Evolutionary conservation across 2,113 vertebrate species (phyloP).

Genomic region (Hystrix brachyura): DNA sequence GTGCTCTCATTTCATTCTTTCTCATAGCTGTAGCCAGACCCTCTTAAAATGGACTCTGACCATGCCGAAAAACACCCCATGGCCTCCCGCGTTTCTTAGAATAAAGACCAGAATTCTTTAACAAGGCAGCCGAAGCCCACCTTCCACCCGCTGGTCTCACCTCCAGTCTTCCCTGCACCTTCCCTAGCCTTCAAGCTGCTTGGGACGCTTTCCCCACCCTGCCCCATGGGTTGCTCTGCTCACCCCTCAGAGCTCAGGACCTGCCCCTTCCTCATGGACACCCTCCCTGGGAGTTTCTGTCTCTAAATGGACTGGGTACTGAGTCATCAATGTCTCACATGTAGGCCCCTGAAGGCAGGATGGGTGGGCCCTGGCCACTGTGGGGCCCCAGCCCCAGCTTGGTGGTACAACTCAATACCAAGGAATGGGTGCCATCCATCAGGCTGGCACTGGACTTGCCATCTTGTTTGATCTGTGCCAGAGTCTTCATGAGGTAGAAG

Average conservation of each 20-base stretch:
- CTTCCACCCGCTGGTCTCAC: not conserved
- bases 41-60: not conserved
- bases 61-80: not conserved
- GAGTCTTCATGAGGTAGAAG: not conserved
- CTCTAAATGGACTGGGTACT: not conserved
- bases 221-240: not conserved
- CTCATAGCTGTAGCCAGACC: not conserved
- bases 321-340: not conserved
- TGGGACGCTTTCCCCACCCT: not conserved
- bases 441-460: fast-evolving
- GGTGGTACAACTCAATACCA: not conserved
- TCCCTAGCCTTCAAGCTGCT: not conserved
- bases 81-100: not conserved
- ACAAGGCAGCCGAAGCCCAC: not conserved
- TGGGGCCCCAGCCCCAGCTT: not conserved
- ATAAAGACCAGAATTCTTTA: constrained; percentile 1
- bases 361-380: not conserved
- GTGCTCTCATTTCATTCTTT: too few species aligned
- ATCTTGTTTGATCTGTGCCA: not conserved
- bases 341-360: not conserved
- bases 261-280: not conserved
- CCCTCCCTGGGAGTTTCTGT: fast-evolving
- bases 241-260: not conserved
- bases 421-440: not conserved
- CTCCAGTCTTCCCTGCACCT: not conserved